Evolutionary conservation across 2,888 invertebrate genomes (phyloP).

Genomic region (Agrotis clavis): DNA sequence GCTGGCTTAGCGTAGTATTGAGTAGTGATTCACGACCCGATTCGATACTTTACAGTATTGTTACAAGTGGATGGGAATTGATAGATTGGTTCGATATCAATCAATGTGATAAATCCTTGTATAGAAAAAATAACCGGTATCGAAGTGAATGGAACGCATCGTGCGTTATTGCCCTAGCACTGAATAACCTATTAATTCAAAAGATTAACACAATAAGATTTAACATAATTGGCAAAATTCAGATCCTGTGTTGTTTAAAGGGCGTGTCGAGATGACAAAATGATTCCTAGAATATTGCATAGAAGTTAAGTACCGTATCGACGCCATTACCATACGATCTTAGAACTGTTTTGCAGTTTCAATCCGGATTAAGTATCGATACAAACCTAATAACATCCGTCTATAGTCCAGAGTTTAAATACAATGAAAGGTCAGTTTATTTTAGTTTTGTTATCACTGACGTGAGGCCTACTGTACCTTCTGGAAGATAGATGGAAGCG

Average conservation of each 20-base stretch:
- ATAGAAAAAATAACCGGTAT: not conserved
- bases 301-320: not conserved
- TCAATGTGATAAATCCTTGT: no score
- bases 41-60: not conserved
- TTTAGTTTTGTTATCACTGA: not conserved
- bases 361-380: not conserved
- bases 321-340: not conserved
- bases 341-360: not conserved
- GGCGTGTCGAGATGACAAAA: not conserved
- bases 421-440: not conserved
- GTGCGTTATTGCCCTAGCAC: not conserved
- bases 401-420: not conserved
- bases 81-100: not conserved
- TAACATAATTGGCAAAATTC: no score
- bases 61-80: not conserved
- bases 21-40: not conserved
- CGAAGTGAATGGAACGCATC: not conserved
- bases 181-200: not conserved
- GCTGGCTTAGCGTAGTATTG: not conserved
- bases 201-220: not conserved
- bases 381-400: not conserved
- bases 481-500: constrained; percentile 32
- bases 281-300: not conserved
- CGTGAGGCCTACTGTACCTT: not conserved
- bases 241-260: no score